Base-by-base conservation (phyloP, 2,113 vertebrate species). In the Cyanistes caeruleus region DNA sequence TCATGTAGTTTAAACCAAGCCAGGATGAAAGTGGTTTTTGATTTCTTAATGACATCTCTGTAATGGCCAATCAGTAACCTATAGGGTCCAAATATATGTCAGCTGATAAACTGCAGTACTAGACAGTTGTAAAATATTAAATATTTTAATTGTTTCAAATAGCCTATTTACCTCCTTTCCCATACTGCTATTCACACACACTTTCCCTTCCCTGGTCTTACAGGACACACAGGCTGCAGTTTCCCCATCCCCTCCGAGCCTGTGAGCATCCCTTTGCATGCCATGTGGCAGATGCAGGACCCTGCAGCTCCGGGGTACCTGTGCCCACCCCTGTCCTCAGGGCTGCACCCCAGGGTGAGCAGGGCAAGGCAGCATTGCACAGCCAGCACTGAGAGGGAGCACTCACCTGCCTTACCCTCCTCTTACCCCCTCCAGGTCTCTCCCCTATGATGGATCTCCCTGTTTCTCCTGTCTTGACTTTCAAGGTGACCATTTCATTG, bases 271-370 rank as follows among this genome's bases (percentile, higher is more conserved):
- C 22, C 55, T 49, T 62, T 56, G 5, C 31, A 49, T 55, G 16
- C 41, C 11, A 4, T 10, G 10, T 14, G 35, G 22, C 35, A 64
- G 23, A 20, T 20, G 15, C 30, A 56, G 56, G 22, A 41, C 25
- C 8, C 10, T 43, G 5, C 49, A 90, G 63, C 9, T 63, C 35
- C 37, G 30, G 30, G 24, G 21, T 22, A 2, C 20, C 78, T 13
- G 33, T 11, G 12, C 10, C 33, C 53, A 37, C 25, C 0, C 37
- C 22, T 4, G 0, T 55, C 48, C 48, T 39, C 0, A 0, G 41
- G 30, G 21, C 30, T 55, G 41, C 24, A 31, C 3, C 2, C 30
- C 12, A 14, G 39, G 7, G 48, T 35, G 35, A 22, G 21, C n/a
- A 28, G 31, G 48, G 41, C n/a, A 33, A 55, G 15, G 41, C 25